Base-by-base conservation (phyloP, 1,140 invertebrate species). In the Battus philenor region DNA sequence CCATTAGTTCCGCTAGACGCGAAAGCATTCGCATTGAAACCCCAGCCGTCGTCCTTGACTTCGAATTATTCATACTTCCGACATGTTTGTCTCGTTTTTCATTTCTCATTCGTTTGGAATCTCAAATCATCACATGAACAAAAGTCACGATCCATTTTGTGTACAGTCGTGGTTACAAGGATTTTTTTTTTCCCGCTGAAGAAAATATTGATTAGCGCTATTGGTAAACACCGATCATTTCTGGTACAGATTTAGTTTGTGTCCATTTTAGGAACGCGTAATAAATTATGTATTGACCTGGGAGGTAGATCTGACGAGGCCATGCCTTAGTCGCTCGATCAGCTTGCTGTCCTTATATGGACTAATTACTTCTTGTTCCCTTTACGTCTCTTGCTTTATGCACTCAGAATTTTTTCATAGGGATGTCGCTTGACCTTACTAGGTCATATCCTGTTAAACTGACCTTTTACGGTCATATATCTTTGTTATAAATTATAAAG, bases 1-100 rank as follows among this genome's bases (percentile, higher is more conserved):
- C 51, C 44, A 82, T 80, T 80, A 76, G 69, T 80, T 82, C 72
- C 72, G 63, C 57, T 33, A 70, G 53, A 43, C 53, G 50, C 56
- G 62, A 73, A 70, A 72, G 61, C 60, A 63, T 59, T 53, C 51
- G 54, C 47, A 61, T 58, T 49, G 38, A 61, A 53, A 49, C 47
- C 39, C 20, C 27, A 33, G 29, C n/a, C 20, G 39, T 47, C 66
- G 61, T 45, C 66, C 65, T 75, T 68, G 51, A 32, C 8, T 33
- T 7, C 1, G 5, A 13, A 16, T 4, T 26, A 6, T 33, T 18
- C 5, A 11, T 18, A 17, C 13, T 34, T 34, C 15, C 32, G n/a
- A 34, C 18, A 31, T 7, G 10, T 34, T 17, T 13, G 16, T 32
- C 8, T 17, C 15, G 12, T n/a, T 7, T 17, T 32, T 9, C 13